Evolutionary conservation across 1,140 invertebrate species (phyloP).

Genomic region (Asbolus verrucosus): DNA sequence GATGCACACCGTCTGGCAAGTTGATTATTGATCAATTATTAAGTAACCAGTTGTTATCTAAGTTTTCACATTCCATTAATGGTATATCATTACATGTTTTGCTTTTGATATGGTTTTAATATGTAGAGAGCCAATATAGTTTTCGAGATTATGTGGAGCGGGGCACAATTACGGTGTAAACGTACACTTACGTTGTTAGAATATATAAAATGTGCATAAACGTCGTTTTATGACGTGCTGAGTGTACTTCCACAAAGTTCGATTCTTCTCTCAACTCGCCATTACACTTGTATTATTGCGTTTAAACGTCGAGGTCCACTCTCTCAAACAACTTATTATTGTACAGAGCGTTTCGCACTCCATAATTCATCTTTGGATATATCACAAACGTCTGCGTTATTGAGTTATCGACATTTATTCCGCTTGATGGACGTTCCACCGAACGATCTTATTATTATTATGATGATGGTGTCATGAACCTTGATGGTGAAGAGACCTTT

Average conservation of each 20-base stretch:
- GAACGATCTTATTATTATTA: conserved; percentile 29
- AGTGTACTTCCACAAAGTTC: conserved; percentile 7
- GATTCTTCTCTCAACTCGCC: no score
- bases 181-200: neutral
- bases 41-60: no score
- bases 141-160: no score
- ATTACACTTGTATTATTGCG: neutral
- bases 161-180: neutral
- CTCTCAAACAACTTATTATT: conserved; percentile 6
- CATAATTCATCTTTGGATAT: conserved; percentile 4
- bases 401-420: conserved; percentile 23
- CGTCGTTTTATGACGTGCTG: neutral
- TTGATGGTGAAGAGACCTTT: conserved; percentile 26
- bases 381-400: conserved; percentile 22
- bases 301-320: neutral
- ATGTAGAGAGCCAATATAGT: no score
- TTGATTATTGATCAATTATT: no score
- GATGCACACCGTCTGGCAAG: no score
- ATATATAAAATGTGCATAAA: no score
- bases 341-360: conserved; percentile 18
- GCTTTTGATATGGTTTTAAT: no score
- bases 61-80: no score
- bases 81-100: no score
- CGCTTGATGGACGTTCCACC: conserved; percentile 8
- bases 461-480: conserved; percentile 25